phyloP scores from a whole-genome alignment of 2,888 invertebrate species.

The Carabus problematicus region DNA sequence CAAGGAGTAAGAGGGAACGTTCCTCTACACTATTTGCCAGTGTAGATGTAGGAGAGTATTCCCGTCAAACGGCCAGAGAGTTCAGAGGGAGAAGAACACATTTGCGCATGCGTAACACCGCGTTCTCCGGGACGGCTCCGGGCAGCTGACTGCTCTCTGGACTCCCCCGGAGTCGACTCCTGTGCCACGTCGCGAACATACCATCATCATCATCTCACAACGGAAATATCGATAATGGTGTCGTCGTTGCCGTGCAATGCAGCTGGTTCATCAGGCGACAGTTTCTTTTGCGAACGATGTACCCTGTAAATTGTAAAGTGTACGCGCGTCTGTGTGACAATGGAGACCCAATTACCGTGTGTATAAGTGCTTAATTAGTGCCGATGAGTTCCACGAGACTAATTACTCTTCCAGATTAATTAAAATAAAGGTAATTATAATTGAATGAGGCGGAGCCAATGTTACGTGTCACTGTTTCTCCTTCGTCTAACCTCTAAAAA shows the following conservation, averaged over 20 bases:
- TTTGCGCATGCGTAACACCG: background rate
- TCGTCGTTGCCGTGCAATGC: too few species aligned
- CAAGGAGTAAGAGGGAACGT: background rate
- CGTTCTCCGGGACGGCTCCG: slow-evolving; percentile 22
- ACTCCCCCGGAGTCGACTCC: slow-evolving; percentile 27
- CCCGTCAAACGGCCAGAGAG: slow-evolving; percentile 1
- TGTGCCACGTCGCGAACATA: slow-evolving; percentile 24
- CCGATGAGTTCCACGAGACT: slow-evolving; percentile 2
- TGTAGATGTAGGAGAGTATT: too few species aligned
- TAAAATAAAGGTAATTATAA: slow-evolving; percentile 7
- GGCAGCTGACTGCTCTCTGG: slow-evolving; percentile 25
- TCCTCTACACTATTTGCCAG: too few species aligned
- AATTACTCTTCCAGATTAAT: slow-evolving; percentile 11
- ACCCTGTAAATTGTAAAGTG: background rate
- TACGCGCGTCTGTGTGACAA: slow-evolving; percentile 9
- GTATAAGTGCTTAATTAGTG: slow-evolving; percentile 13
- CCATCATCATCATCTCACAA: too few species aligned
- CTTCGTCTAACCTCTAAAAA: too few species aligned
- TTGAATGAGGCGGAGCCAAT: too few species aligned
- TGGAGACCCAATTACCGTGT: slow-evolving; percentile 11
- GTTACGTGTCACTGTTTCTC: too few species aligned
- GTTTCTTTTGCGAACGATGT: too few species aligned
- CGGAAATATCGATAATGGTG: too few species aligned
- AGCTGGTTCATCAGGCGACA: too few species aligned
- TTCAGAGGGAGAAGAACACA: slow-evolving; percentile 2